Evolutionary conservation across 2,113 vertebrate genomes (phyloP), one percentile per base, ranked within the genome.

Genomic region (Hemichromis elongatus): DNA sequence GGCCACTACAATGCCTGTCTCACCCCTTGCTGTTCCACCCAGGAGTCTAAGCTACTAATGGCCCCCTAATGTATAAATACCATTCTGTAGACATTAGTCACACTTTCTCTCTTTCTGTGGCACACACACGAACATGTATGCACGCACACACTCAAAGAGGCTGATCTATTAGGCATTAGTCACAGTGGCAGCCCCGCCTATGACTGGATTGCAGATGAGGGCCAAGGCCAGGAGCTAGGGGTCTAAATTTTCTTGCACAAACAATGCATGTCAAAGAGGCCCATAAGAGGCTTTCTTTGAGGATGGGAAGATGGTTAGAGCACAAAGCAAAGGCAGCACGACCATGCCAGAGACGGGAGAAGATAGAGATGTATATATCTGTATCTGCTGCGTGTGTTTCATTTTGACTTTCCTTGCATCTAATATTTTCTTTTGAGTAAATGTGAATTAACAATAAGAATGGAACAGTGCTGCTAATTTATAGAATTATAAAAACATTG

Each of bases 41-140:
- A 94, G 94, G 93, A 94, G 88, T 89, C 93, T 89, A 93, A 95
- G 95, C 91, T 92, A 93, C 93, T 93, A 95, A 95, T 94, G 94
- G 86, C 92, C 89, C 93, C 92, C 93, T 94, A 95, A 95, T 95
- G 93, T 94, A 94, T 92, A 93, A 94, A 92, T 91, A 91, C 91
- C 92, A 94, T 95, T 95, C 95, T 95, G 87, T 30, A 80, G 83
- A 83, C 93, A 94, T 95, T 95, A 95, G 95, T 95, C 93, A 95
- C 94, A 94, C 92, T 93, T 94, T 93, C 86, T 92, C 80, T 91
- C 47, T 85, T 90, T 86, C 86, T 83, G 57, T 78, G 77, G 84
- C 82, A 63, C 89, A 85, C 82, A 82, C 84, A 90, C 42, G 53
- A 37, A 81, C 81, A 84, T 21, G 21, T 77, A 90, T 61, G 56